phyloP scores from a whole-genome alignment of 30 jellyfish, hydroid and myxozoan species.

The Chrysaora quinquecirrha region DNA sequence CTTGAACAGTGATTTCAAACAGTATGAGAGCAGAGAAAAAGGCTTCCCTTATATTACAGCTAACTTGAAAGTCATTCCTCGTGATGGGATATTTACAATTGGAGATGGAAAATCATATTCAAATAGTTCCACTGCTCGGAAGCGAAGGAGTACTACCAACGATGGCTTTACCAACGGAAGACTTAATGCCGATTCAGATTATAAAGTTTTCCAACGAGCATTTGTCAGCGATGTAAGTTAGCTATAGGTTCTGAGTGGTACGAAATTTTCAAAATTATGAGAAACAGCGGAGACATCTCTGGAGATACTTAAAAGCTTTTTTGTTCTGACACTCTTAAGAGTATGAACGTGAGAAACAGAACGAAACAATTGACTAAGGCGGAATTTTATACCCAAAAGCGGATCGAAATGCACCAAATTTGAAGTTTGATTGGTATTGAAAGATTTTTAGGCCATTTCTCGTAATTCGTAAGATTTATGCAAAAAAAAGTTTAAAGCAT shows the following conservation, averaged over 20 bases:
- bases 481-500: neutral
- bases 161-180: slow-evolving; percentile 13
- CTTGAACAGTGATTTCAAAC: neutral
- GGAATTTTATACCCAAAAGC: no score
- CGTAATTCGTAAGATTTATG: neutral
- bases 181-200: neutral
- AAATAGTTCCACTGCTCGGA: slow-evolving; percentile 8
- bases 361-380: no score
- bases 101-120: slow-evolving; percentile 39
- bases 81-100: slow-evolving; percentile 40
- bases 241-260: neutral
- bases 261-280: no score
- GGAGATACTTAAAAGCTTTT: no score
- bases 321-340: no score
- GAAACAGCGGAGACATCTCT: no score
- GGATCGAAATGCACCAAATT: no score
- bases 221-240: slow-evolving; percentile 34
- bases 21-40: neutral
- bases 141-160: slow-evolving; percentile 29
- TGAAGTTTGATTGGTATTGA: neutral
- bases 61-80: slow-evolving; percentile 20
- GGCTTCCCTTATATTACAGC: slow-evolving; percentile 20
- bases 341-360: no score
- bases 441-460: neutral
- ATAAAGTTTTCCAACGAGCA: slow-evolving; percentile 36